Conservation (phyloP, 1,140 invertebrate species). For the Pinna nobilis region DNA sequence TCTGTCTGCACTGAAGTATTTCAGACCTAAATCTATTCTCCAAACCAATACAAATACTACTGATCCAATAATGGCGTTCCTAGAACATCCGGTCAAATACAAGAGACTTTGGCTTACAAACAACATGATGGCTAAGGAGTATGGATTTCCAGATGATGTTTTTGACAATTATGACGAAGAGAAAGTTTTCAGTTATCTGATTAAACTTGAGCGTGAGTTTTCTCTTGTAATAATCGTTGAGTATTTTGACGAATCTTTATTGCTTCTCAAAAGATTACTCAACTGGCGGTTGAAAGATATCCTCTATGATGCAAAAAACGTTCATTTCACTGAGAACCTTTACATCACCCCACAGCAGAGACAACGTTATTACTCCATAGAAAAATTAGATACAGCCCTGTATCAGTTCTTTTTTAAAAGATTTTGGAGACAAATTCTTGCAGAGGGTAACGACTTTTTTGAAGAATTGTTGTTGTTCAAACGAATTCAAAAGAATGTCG, state of each 20-base stretch:
- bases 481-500: slow-evolving; percentile 7
- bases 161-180: slow-evolving; percentile 23
- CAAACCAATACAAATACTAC: slow-evolving; percentile 8
- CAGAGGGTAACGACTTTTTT: slow-evolving; percentile 41
- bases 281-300: slow-evolving; percentile 76
- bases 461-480: slow-evolving; percentile 42
- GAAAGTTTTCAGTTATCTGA: slow-evolving; percentile 34
- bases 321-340: background rate
- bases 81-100: slow-evolving; percentile 14
- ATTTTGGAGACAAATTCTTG: slow-evolving; percentile 44
- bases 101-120: slow-evolving; percentile 38
- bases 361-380: slow-evolving; percentile 32
- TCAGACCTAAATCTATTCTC: slow-evolving; percentile 27
- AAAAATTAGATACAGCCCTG: slow-evolving; percentile 47
- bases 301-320: slow-evolving; percentile 49
- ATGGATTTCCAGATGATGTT: slow-evolving; percentile 39
- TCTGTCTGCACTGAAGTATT: slow-evolving; percentile 45
- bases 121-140: slow-evolving; percentile 53
- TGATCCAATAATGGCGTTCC: background rate
- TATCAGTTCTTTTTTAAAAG: slow-evolving; percentile 48
- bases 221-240: slow-evolving; percentile 77
- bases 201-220: slow-evolving; percentile 61
- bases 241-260: slow-evolving; percentile 76
- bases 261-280: slow-evolving; percentile 74
- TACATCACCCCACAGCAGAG: background rate